Conservation (phyloP, 2,113 vertebrate species). For the Anthoscopus minutus region DNA sequence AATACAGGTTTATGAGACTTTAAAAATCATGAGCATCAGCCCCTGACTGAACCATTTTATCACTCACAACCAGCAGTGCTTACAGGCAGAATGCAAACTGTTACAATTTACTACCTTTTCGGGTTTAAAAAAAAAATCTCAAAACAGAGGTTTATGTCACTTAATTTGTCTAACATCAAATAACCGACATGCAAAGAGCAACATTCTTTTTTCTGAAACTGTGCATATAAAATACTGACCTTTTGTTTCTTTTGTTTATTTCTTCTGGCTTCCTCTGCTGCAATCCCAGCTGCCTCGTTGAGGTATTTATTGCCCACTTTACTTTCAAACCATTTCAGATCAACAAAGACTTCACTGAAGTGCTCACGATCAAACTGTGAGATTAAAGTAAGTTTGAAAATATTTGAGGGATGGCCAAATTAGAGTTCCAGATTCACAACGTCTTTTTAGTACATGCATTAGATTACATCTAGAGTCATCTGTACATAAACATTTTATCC, state of each 20-base stretch:
- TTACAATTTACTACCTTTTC: background rate
- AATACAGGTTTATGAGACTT: background rate
- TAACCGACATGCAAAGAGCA: background rate
- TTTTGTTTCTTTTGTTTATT: slow-evolving; percentile 76
- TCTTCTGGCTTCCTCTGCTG: slow-evolving; percentile 85
- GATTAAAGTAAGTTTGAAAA: background rate
- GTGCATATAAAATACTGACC: slow-evolving; percentile 39
- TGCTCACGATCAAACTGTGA: slow-evolving; percentile 94
- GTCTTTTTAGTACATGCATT: background rate
- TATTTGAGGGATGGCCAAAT: background rate
- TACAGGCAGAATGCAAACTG: background rate
- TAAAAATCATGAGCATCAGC: background rate
- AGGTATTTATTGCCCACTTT: slow-evolving; percentile 98
- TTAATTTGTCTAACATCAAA: background rate
- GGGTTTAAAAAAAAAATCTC: background rate
- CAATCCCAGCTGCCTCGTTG: slow-evolving; percentile 91
- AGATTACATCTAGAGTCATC: background rate
- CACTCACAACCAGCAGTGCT: background rate
- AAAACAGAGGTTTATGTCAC: background rate
- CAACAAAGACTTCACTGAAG: slow-evolving; percentile 95
- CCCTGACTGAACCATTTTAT: background rate
- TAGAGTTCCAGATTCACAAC: background rate
- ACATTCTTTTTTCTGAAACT: background rate
- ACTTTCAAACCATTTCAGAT: slow-evolving; percentile 99
- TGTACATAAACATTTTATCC: background rate